phyloP scores from a whole-genome alignment of 1,140 invertebrate species.

The Araneus ventricosus region DNA sequence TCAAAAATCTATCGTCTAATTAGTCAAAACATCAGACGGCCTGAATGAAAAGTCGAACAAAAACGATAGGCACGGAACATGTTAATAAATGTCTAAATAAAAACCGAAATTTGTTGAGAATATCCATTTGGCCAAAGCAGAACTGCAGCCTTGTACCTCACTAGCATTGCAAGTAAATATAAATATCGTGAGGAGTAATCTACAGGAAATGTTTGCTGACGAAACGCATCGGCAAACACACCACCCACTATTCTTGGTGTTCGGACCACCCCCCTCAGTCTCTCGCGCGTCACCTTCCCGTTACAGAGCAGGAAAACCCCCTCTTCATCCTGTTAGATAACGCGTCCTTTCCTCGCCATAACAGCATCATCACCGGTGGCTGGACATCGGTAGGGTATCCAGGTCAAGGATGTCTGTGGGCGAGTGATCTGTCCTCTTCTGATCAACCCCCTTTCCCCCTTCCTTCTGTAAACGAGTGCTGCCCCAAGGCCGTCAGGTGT shows the following conservation, averaged over 20 bases:
- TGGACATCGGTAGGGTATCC: background rate
- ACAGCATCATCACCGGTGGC: background rate
- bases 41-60: too few species aligned
- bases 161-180: background rate
- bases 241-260: background rate
- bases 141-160: too few species aligned
- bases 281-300: background rate
- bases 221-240: background rate
- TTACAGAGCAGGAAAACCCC: background rate
- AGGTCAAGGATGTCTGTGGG: slow-evolving; percentile 19
- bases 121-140: background rate
- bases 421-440: slow-evolving; percentile 11
- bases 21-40: too few species aligned
- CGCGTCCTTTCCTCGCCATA: background rate
- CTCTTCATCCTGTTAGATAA: slow-evolving; percentile 19
- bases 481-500: slow-evolving; percentile 8
- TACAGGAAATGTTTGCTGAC: background rate
- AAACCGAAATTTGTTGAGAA: background rate
- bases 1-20: too few species aligned
- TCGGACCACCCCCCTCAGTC: background rate
- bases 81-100: too few species aligned
- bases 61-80: too few species aligned
- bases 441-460: background rate
- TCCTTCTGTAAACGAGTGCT: background rate
- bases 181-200: background rate